phyloP scores from a whole-genome alignment of 1,140 invertebrate genomes.

The Lithobius niger region DNA sequence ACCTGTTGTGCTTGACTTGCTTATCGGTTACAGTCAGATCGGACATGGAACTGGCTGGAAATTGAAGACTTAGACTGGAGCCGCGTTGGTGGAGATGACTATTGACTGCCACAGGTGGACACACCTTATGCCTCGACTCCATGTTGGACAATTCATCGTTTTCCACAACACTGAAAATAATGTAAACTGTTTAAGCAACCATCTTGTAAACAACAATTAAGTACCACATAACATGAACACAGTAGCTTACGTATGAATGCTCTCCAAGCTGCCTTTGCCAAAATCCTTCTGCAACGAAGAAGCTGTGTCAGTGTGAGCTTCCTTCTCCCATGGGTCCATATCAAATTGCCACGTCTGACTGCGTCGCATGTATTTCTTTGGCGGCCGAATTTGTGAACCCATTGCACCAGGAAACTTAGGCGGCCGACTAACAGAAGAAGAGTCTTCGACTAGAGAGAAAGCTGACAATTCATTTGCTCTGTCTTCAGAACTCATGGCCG shows the following conservation, averaged over 20 bases:
- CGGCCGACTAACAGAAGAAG: no score
- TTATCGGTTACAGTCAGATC: slow-evolving; percentile 28
- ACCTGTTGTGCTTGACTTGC: slow-evolving; percentile 31
- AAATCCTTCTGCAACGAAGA: neutral
- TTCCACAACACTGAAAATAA: slow-evolving; percentile 2
- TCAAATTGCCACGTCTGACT: slow-evolving; percentile 37
- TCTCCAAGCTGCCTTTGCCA: slow-evolving; percentile 26
- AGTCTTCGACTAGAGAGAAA: neutral
- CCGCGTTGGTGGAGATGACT: slow-evolving; percentile 46
- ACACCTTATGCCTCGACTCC: slow-evolving; percentile 5
- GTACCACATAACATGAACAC: no score
- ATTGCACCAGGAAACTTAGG: no score
- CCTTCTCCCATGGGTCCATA: slow-evolving; percentile 4
- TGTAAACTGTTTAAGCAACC: neutral
- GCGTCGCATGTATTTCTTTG: slow-evolving; percentile 31
- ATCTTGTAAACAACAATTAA: neutral
- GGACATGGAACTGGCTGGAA: slow-evolving; percentile 27
- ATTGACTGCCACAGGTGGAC: slow-evolving; percentile 46
- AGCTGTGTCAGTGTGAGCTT: neutral
- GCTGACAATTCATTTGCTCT: no score
- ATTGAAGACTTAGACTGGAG: slow-evolving; percentile 34
- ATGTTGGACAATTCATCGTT: neutral
- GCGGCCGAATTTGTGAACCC: no score
- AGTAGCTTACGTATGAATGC: slow-evolving; percentile 27
- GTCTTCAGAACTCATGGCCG: no score